Conservation (phyloP, 35 echinoderm and acorn worm genomes). For the Hemicentrotus pulcherrimus region DNA sequence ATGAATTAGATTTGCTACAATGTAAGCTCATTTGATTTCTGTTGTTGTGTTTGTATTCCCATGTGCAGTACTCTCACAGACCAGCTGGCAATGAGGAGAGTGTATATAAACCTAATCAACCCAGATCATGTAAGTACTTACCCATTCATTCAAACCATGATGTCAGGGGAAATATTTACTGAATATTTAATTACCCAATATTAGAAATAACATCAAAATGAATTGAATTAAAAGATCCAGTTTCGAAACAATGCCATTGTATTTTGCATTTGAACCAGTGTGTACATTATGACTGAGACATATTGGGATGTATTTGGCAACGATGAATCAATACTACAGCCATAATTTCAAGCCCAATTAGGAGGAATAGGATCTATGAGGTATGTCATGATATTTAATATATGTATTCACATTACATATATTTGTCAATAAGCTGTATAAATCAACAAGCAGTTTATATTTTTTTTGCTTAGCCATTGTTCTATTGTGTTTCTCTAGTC, state of each 20-base stretch:
- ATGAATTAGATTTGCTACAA: too few relatives aligned
- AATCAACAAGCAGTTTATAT: too few relatives aligned
- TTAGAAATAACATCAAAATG: not conserved
- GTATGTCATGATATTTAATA: too few relatives aligned
- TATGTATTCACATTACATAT: too few relatives aligned
- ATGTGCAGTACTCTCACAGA: constrained; percentile 75
- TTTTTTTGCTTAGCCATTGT: too few relatives aligned
- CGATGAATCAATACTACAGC: not conserved
- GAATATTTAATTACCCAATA: too few relatives aligned
- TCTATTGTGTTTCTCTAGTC: too few relatives aligned
- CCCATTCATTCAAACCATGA: not conserved
- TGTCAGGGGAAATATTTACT: not conserved
- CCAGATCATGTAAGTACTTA: constrained; percentile 79
- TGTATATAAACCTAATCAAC: constrained; percentile 76
- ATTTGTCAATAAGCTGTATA: too few relatives aligned
- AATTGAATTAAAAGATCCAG: too few relatives aligned
- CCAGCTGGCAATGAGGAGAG: constrained; percentile 74
- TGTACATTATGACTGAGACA: not conserved
- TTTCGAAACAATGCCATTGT: too few relatives aligned
- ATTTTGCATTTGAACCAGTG: not conserved
- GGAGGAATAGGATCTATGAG: too few relatives aligned
- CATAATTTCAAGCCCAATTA: not conserved
- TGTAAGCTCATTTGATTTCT: not conserved
- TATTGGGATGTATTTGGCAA: not conserved
- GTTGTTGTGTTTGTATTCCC: not conserved